Conservation (phyloP, 2,888 invertebrate genomes). For the Troides aeacus region DNA sequence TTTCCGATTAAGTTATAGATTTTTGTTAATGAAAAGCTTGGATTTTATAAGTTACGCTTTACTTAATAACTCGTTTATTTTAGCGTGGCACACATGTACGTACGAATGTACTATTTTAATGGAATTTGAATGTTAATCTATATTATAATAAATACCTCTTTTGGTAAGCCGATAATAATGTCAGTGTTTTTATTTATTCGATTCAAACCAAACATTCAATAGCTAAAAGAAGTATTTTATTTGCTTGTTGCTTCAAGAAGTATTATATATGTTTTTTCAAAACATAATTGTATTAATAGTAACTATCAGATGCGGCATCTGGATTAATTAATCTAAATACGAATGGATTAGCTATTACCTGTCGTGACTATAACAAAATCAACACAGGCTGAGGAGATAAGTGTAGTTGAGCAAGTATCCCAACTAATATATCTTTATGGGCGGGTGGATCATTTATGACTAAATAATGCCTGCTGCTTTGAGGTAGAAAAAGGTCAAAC, state of each 20-base stretch:
- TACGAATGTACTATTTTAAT: slow-evolving; percentile 70
- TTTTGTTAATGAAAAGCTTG: neutral
- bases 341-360: no score
- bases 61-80: neutral
- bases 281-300: neutral
- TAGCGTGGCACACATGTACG: slow-evolving; percentile 59
- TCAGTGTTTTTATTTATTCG: slow-evolving; percentile 28
- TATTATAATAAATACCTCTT: slow-evolving; percentile 77
- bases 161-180: slow-evolving; percentile 70
- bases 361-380: no score
- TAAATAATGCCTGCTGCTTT: no score
- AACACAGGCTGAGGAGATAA: no score
- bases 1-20: no score
- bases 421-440: no score
- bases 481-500: no score
- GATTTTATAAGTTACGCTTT: neutral
- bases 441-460: no score
- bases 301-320: no score
- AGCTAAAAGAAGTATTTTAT: neutral
- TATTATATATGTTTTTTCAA: neutral
- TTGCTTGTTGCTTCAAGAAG: neutral
- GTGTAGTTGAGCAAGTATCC: no score
- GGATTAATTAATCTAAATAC: no score
- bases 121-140: slow-evolving; percentile 79
- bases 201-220: neutral